Conservation (phyloP, 2,113 vertebrate species). For the Myrmophylax atrothorax region DNA sequence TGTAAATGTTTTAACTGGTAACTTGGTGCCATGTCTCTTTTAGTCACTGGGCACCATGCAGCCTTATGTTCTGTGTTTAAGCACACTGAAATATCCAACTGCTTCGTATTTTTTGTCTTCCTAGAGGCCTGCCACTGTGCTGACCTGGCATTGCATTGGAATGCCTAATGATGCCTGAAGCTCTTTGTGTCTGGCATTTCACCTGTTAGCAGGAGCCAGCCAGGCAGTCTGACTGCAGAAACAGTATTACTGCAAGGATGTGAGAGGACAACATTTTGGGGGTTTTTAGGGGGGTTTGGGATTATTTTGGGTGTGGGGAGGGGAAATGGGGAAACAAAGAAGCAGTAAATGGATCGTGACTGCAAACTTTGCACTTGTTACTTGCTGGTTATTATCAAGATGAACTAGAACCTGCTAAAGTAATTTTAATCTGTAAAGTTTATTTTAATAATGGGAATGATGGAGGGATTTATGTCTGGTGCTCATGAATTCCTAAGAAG, state of each 20-base stretch:
- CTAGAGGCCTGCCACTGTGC: slow-evolving; percentile 82
- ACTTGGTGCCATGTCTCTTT: slow-evolving; percentile 80
- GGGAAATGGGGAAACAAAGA: slow-evolving; percentile 1
- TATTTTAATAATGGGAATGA: slow-evolving; percentile 63
- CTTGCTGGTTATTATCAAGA: slow-evolving; percentile 51
- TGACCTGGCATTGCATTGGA: slow-evolving; percentile 34
- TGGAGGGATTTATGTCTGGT: slow-evolving; percentile 58
- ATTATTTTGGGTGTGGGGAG: not conserved
- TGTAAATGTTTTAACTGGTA: slow-evolving; percentile 66
- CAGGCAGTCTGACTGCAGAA: slow-evolving; percentile 45
- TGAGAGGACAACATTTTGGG: not conserved
- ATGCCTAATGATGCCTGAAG: slow-evolving; percentile 21
- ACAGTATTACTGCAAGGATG: slow-evolving; percentile 67
- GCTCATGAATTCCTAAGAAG: slow-evolving; percentile 40
- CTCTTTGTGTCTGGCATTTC: slow-evolving; percentile 32
- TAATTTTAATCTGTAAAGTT: slow-evolving; percentile 64
- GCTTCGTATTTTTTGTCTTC: slow-evolving; percentile 70
- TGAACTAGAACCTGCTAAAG: slow-evolving; percentile 40
- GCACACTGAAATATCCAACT: slow-evolving; percentile 71
- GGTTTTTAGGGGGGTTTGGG: not conserved
- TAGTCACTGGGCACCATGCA: slow-evolving; percentile 67
- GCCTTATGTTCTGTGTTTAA: slow-evolving; percentile 72
- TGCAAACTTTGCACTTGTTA: slow-evolving; percentile 40
- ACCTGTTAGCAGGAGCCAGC: slow-evolving; percentile 10
- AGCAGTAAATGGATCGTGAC: slow-evolving; percentile 39